Evolutionary conservation across 2,888 invertebrate species (phyloP), one percentile per base, ranked within the genome.

Genomic region (Itoplectis maculator): DNA sequence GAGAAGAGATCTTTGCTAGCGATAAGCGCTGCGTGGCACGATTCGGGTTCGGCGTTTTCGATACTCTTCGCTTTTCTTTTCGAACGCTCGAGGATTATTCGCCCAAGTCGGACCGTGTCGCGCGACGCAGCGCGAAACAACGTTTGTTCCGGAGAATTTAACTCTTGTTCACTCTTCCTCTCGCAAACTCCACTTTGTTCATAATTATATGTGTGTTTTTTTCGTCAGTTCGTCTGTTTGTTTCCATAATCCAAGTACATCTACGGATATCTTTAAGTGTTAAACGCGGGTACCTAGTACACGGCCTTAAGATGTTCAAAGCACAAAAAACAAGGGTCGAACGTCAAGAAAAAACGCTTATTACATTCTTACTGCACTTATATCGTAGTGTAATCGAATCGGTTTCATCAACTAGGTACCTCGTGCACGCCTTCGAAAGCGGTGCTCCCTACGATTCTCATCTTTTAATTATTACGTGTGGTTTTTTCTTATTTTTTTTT

Each of bases 291-390:
- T 73, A 73, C 73, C 73, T 70, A 70, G 69, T 70, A 56, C 69
- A 63, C 69, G 69, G 77, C 49, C 54, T 73, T 45, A 74, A 74
- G 54, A 75, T 77, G 45, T 76, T 68, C 40, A 61, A 37, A 73
- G 49, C 68, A 73, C 72, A 75, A 70, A 73, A 65, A 54, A 47
- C 61, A 51, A 68, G 61, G 74, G 63, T 65, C 70, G 65, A 79
- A 79, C 69, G 70, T 70, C 74, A 63, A 68, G 76, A 72, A 66
- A 73, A 70, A 73, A 75, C 73, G 74, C 82, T 76, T 61, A 70
- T 75, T 82, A 82, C 82, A 82, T 66, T 79, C 61, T 82, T 79
- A 82, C 51, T 72, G 76, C 49, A 61, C 51, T 66, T 79, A 72
- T 51, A 40, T 61, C 40, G 61, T 72, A 72, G 29, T 82, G 29